Base-by-base conservation (phyloP, 2,113 vertebrate species). In the Hypocryptadius cinnamomeus region DNA sequence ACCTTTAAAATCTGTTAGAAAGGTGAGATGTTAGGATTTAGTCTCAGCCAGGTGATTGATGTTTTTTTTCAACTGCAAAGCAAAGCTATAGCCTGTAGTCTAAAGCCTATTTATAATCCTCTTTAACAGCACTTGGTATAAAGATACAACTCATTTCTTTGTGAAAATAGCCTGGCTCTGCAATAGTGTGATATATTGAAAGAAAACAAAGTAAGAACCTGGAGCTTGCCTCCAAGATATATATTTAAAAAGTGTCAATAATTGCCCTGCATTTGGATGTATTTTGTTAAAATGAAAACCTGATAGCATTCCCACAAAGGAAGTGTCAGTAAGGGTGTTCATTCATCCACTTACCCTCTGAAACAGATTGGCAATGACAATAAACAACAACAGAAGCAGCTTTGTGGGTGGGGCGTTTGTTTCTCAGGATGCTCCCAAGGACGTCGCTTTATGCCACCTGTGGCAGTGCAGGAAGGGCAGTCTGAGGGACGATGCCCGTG, bases 1-100 rank as follows among this genome's bases (percentile, higher is more conserved):
- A 97, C 92, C 87, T 97, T 97, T 95, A 94, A 95, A 96, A 95
- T 88, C 95, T 93, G 95, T 92, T 92, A 95, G 94, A 92, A 96
- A 96, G 90, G 80, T 78, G 80, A 96, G 95, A 94, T 93, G 95
- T 91, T 92, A 94, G 72, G 94, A 96, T 97, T 98, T 94, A 95
- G 91, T 90, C 88, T 94, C 92, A 92, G 84, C 73, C 82, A 95
- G 73, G 88, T 97, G 87, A 96, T 82, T 96, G 97, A 96, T 96
- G 86, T 9, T 73, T 80, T 93, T 97, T 96, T 71, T 53, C 89
- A 90, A 70, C 54, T 88, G 79, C 73, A 97, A 96, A 96, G 85
- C 86, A 97, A 93, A 96, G 85, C 80, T 95, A 93, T 90, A 95
- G 66, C 64, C 78, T 89, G 65, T 95, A 94, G 87, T 96, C 81